phyloP scores from a whole-genome alignment of 2,888 invertebrate genomes.

The Polyommatus icarus region DNA sequence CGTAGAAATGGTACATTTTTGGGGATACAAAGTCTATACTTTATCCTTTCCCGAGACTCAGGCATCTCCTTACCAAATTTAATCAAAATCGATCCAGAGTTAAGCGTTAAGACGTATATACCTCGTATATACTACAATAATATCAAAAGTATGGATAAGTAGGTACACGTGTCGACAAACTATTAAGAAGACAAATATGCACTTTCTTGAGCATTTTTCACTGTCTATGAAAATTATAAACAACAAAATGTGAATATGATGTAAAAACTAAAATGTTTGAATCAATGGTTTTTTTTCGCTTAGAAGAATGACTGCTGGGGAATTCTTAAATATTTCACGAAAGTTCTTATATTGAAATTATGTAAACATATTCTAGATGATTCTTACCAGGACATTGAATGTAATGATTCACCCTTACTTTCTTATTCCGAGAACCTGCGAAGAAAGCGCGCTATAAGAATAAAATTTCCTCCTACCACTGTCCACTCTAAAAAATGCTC shows the following conservation, averaged over 20 bases:
- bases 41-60: neutral
- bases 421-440: conserved; percentile 55
- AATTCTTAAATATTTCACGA: neutral
- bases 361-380: conserved; percentile 8
- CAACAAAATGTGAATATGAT: neutral
- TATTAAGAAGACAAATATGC: no score
- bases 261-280: neutral
- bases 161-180: no score
- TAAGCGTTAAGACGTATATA: no score
- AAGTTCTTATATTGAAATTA: neutral
- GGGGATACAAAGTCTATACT: no score
- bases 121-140: no score
- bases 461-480: neutral
- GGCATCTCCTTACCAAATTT: neutral
- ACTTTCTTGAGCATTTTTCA: neutral
- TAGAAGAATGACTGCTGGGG: neutral
- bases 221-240: neutral
- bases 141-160: no score
- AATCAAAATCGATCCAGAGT: neutral
- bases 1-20: no score
- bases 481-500: neutral
- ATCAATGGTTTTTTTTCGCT: neutral
- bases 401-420: conserved; percentile 53
- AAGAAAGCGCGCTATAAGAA: conserved; percentile 30
- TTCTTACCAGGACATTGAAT: conserved; percentile 8